phyloP scores from a whole-genome alignment of 2,113 vertebrate species.

The Fulica atra region DNA sequence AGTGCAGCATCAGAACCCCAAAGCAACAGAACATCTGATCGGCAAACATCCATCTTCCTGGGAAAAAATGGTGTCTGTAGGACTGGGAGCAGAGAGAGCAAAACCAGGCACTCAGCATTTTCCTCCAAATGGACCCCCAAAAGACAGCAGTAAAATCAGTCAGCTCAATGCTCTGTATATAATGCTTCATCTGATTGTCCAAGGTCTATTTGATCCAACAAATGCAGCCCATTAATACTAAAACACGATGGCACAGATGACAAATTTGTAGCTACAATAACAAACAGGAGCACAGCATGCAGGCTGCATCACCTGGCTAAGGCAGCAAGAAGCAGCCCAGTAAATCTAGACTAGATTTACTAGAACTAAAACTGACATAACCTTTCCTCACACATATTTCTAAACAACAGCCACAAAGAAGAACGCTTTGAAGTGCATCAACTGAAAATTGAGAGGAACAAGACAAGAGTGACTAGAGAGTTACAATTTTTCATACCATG shows the following conservation, averaged over 20 bases:
- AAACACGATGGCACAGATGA: background rate
- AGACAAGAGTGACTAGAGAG: background rate
- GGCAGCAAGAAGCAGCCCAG: background rate
- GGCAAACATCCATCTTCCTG: background rate
- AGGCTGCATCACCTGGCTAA: background rate
- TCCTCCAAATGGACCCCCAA: background rate
- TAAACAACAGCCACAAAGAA: background rate
- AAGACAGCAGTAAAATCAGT: background rate
- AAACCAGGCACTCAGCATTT: background rate
- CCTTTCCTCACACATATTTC: background rate
- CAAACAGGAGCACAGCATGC: background rate
- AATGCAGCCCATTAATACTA: background rate
- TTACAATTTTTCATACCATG: background rate
- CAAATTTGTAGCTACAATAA: background rate
- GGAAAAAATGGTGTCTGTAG: background rate
- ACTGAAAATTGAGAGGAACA: background rate
- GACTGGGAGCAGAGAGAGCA: background rate
- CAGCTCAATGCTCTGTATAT: background rate
- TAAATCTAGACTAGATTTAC: background rate
- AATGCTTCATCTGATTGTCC: fast-evolving
- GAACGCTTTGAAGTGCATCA: background rate
- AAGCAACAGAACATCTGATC: background rate
- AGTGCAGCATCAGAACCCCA: background rate
- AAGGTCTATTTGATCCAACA: background rate
- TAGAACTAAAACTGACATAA: background rate